These are phyloP conservation scores for Periplaneta americana DNA, from an alignment of 1,140 invertebrate species.

Conservation along the genomic window DNA sequence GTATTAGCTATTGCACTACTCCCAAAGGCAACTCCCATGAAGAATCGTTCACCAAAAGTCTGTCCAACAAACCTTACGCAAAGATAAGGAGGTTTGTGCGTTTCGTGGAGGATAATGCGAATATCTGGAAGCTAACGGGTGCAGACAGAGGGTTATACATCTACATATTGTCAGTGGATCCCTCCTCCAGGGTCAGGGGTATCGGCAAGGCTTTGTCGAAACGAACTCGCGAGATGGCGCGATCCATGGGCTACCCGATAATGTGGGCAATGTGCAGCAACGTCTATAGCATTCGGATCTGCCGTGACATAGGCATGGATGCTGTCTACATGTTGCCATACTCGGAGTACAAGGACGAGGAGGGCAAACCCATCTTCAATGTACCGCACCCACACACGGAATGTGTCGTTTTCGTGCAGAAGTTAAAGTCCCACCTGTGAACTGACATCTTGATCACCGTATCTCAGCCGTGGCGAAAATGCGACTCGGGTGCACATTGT, in stretches of 20 bases:
- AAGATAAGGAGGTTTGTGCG: neutral
- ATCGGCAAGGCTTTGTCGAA: neutral
- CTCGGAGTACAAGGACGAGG: neutral
- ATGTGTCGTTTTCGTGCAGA: neutral
- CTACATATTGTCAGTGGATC: neutral
- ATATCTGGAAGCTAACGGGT: neutral
- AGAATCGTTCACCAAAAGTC: neutral
- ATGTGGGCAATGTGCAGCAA: neutral
- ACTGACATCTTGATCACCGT: too few relatives aligned
- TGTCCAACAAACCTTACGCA: neutral
- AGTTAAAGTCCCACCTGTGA: too few relatives aligned
- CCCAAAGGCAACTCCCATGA: neutral
- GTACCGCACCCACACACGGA: neutral
- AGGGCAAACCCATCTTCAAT: neutral
- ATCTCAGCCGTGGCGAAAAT: too few relatives aligned
- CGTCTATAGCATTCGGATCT: neutral
- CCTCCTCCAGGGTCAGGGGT: neutral
- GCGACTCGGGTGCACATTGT: too few relatives aligned
- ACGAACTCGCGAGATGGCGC: neutral
- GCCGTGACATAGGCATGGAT: neutral
- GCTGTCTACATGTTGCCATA: neutral
- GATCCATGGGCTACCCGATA: neutral
- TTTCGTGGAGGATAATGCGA: neutral
- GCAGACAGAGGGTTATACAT: neutral
- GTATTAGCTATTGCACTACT: neutral